phyloP scores from a whole-genome alignment of 2,888 invertebrate species.

The Drosophila lacicola region DNA sequence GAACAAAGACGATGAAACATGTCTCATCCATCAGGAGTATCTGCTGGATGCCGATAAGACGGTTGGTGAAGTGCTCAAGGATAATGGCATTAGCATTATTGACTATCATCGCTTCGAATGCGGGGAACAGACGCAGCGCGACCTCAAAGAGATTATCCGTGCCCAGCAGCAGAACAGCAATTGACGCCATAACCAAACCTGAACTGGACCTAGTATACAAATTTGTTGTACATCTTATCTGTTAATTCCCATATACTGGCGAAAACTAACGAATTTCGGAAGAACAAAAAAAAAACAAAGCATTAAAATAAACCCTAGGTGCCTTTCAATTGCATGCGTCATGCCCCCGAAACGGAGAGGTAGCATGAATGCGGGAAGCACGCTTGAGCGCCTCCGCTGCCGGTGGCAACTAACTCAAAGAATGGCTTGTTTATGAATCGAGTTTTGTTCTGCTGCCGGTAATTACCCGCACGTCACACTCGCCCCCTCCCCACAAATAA shows the following conservation, averaged over 20 bases:
- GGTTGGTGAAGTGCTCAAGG: slow-evolving; percentile 90
- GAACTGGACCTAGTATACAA: slow-evolving; percentile 27
- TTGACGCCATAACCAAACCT: slow-evolving; percentile 11
- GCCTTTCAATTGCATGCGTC: slow-evolving; percentile 57
- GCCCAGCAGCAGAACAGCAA: slow-evolving; percentile 73
- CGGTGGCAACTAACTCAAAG: slow-evolving; percentile 33
- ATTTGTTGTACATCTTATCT: slow-evolving; percentile 49
- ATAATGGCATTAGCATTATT: slow-evolving; percentile 88
- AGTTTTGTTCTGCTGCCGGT: slow-evolving; percentile 57
- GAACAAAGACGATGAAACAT: slow-evolving; percentile 91
- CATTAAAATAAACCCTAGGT: slow-evolving; percentile 27
- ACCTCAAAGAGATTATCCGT: slow-evolving; percentile 68
- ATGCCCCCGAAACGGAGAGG: slow-evolving; percentile 50
- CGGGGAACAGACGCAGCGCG: slow-evolving; percentile 87
- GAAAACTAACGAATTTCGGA: slow-evolving; percentile 21
- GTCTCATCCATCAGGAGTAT: slow-evolving; percentile 94
- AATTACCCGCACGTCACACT: slow-evolving; percentile 68
- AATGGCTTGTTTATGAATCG: slow-evolving; percentile 42
- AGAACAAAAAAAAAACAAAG: slow-evolving; percentile 23
- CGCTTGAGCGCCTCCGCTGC: slow-evolving; percentile 65
- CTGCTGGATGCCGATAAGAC: slow-evolving; percentile 91
- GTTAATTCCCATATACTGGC: slow-evolving; percentile 36
- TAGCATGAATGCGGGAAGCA: slow-evolving; percentile 66
- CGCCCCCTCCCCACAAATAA: slow-evolving; percentile 30
- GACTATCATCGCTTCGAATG: slow-evolving; percentile 95